phyloP scores from a whole-genome alignment of 2,888 invertebrate species.

The Timema cristinae region DNA sequence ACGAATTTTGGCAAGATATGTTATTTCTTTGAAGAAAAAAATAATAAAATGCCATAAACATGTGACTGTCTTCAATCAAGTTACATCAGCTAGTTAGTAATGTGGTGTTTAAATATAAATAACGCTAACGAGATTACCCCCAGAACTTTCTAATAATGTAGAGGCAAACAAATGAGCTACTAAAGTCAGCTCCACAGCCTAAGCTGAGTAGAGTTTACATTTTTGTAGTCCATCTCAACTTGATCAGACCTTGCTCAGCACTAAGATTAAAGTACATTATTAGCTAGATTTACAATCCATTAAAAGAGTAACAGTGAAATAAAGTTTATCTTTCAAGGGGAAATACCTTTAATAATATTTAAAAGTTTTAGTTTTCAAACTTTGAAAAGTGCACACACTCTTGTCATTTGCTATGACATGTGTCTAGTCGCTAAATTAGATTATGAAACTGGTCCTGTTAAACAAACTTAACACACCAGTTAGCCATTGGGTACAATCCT shows the following conservation, averaged over 20 bases:
- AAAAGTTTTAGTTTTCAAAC: neutral
- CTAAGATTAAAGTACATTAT: neutral
- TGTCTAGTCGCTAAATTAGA: conserved; percentile 12
- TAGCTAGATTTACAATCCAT: neutral
- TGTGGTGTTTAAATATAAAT: no score
- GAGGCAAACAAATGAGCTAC: no score
- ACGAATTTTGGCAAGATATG: no score
- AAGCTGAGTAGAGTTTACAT: no score
- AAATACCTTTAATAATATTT: conserved; percentile 9
- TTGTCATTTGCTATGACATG: neutral
- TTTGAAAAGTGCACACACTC: neutral
- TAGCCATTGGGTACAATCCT: conserved; percentile 26
- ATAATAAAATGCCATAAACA: no score
- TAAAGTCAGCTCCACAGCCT: no score
- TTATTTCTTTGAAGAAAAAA: no score
- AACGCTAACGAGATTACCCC: no score
- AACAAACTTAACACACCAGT: conserved; percentile 15
- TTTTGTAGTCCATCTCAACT: no score
- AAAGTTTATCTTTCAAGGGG: neutral
- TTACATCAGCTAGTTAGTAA: no score
- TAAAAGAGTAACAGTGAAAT: neutral
- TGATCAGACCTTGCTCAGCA: conserved; percentile 1
- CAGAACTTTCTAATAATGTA: no score
- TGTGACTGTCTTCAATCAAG: no score
- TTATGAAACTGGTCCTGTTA: neutral